Evolutionary conservation across 2,113 vertebrate genomes (phyloP).

Genomic region (Grallaria varia): DNA sequence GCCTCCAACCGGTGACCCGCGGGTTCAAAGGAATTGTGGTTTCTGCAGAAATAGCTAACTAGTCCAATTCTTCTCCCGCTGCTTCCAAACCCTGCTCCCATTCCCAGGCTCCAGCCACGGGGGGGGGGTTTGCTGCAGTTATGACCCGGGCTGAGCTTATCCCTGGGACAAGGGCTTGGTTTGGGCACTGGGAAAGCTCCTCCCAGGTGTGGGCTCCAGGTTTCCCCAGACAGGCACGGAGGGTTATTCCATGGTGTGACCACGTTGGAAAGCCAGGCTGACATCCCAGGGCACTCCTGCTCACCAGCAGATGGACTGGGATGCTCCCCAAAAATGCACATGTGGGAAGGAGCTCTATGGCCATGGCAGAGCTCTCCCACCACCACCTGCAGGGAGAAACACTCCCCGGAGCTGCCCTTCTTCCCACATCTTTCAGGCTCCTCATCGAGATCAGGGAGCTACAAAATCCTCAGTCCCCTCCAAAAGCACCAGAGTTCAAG

Average conservation of each 20-base stretch:
- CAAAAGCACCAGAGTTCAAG: background rate
- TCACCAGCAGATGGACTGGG: background rate
- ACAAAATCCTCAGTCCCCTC: background rate
- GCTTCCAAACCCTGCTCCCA: background rate
- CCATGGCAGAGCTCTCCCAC: background rate
- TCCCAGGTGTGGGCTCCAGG: background rate
- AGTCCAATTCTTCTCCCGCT: background rate
- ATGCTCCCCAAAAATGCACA: fast-evolving
- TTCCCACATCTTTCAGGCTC: background rate
- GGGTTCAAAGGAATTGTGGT: background rate
- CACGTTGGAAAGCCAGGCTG: background rate
- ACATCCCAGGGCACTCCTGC: background rate
- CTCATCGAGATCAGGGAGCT: background rate
- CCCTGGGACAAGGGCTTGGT: fast-evolving
- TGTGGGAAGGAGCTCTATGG: fast-evolving
- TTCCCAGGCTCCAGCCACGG: fast-evolving
- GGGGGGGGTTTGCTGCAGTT: fast-evolving
- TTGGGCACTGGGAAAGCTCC: background rate
- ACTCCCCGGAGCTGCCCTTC: background rate
- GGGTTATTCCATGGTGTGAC: background rate
- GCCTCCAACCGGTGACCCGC: background rate
- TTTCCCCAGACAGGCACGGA: background rate
- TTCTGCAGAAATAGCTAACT: slow-evolving; percentile 6
- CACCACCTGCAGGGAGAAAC: background rate
- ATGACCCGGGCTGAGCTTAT: background rate